A percentile compares a stretch with the other conserved stretches of the same genome.
phyloP scores from a whole-genome alignment of 2,797 vertebrate species.

The Threskiornis aethiopicus region DNA sequence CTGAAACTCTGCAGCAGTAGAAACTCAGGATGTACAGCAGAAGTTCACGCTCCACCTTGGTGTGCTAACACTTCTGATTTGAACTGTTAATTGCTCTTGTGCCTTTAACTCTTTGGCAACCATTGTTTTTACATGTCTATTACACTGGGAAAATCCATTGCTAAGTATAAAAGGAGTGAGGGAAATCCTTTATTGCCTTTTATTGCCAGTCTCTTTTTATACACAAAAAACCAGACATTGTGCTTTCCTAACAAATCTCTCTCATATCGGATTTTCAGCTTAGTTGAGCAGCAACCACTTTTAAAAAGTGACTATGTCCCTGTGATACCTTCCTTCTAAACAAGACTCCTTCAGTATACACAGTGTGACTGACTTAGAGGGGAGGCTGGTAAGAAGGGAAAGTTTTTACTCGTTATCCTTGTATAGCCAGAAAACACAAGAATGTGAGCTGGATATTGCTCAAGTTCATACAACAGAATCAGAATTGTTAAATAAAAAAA shows the following conservation, averaged over 20 bases:
- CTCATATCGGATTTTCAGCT: not conserved
- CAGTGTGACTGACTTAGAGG: not conserved
- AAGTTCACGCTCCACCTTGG: constrained; percentile 23
- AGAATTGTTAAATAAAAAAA: not conserved
- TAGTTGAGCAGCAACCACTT: not conserved
- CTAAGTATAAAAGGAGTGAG: not conserved
- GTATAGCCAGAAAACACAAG: not conserved
- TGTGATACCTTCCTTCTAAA: not conserved
- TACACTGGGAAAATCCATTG: not conserved
- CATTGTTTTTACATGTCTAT: not conserved
- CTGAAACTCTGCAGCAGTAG: constrained; percentile 33
- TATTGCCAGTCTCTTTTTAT: not conserved
- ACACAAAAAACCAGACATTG: not conserved
- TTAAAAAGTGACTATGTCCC: not conserved
- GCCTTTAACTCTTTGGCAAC: not conserved
- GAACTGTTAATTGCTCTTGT: constrained; percentile 61
- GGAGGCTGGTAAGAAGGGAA: not conserved
- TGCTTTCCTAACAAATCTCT: not conserved
- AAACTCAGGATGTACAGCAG: not conserved
- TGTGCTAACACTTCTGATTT: constrained; percentile 19
- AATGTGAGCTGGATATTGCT: not conserved
- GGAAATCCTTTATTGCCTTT: not conserved
- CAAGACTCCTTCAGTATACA: not conserved
- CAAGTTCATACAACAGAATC: not conserved
- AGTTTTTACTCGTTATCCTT: not conserved